Evolutionary conservation across 2,797 vertebrate genomes (phyloP).

Genomic region (Scomberomorus guttatus): DNA sequence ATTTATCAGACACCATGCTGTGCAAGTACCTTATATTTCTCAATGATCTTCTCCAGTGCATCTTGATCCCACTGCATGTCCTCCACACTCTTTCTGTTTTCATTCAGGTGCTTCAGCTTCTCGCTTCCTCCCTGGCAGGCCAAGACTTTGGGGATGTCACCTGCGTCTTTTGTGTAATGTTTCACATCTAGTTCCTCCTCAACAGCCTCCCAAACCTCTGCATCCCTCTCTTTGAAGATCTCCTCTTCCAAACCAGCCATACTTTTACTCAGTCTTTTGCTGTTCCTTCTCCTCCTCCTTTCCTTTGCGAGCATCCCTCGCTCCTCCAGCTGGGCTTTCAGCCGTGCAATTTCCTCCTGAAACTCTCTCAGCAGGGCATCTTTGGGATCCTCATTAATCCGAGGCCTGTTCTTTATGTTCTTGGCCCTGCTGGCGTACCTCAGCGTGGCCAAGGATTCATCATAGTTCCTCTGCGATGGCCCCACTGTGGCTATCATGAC

Average conservation of each 20-base stretch:
- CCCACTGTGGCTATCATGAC: conserved; percentile 97
- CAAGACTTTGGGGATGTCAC: conserved; percentile 85
- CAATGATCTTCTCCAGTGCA: conserved; percentile 92
- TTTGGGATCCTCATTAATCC: conserved; percentile 97
- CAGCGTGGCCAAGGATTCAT: conserved; percentile 94
- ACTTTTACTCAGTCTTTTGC: conserved; percentile 88
- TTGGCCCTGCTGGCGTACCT: conserved; percentile 97
- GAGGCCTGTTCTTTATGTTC: conserved; percentile 97
- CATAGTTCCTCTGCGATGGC: conserved; percentile 91
- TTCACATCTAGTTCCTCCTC: conserved; percentile 89
- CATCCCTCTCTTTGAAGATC: conserved; percentile 77
- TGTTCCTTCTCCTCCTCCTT: conserved; percentile 89
- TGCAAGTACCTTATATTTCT: conserved; percentile 94
- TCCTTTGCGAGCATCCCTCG: conserved; percentile 93
- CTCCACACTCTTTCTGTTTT: conserved; percentile 93
- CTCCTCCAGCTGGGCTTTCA: conserved; percentile 96
- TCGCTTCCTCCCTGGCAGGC: conserved; percentile 88
- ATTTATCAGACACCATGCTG: not conserved
- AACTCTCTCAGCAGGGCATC: conserved; percentile 95
- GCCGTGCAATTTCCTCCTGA: conserved; percentile 93
- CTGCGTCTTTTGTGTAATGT: conserved; percentile 87
- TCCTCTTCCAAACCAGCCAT: conserved; percentile 84
- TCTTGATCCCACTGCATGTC: conserved; percentile 94
- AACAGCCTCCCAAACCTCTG: conserved; percentile 82
- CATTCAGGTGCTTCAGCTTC: conserved; percentile 89